These are phyloP conservation scores for Whitmania pigra DNA, from an alignment of 1,140 invertebrate genomes.

Conservation along the genomic window DNA sequence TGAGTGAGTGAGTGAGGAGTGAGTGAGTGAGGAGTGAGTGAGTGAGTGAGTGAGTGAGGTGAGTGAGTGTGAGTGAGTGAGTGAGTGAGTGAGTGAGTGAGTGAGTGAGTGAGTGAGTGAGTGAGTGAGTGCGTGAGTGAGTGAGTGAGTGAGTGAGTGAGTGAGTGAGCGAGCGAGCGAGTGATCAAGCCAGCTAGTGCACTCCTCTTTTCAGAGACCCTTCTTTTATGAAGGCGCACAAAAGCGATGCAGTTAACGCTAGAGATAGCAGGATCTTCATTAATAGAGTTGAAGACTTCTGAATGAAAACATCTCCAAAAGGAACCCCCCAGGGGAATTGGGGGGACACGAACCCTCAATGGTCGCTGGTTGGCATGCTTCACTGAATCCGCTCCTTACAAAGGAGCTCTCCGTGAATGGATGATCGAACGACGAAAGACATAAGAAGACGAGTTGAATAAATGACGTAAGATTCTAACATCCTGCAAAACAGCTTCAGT, in stretches of 20 bases:
- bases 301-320: neutral
- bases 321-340: neutral
- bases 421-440: conserved; percentile 16
- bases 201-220: conserved; percentile 2
- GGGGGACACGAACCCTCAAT: neutral
- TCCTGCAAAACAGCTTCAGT: too few relatives aligned
- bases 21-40: conserved; percentile 26
- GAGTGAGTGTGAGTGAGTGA: conserved; percentile 22
- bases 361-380: neutral
- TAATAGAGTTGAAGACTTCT: too few relatives aligned
- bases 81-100: conserved; percentile 19
- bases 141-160: conserved; percentile 13
- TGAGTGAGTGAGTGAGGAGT: conserved; percentile 23
- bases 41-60: conserved; percentile 26
- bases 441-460: conserved; percentile 14
- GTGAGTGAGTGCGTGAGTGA: conserved; percentile 6
- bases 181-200: conserved; percentile 1
- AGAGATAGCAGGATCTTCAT: neutral
- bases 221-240: neutral
- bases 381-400: neutral
- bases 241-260: neutral
- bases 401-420: conserved; percentile 10
- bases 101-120: conserved; percentile 12
- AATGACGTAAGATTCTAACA: neutral
- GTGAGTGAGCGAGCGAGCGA: conserved; percentile 10